A percentile compares a stretch with the other conserved stretches of the same genome.
phyloP scores from a whole-genome alignment of 2,797 vertebrate genomes.

The Anomalospiza imberbis region DNA sequence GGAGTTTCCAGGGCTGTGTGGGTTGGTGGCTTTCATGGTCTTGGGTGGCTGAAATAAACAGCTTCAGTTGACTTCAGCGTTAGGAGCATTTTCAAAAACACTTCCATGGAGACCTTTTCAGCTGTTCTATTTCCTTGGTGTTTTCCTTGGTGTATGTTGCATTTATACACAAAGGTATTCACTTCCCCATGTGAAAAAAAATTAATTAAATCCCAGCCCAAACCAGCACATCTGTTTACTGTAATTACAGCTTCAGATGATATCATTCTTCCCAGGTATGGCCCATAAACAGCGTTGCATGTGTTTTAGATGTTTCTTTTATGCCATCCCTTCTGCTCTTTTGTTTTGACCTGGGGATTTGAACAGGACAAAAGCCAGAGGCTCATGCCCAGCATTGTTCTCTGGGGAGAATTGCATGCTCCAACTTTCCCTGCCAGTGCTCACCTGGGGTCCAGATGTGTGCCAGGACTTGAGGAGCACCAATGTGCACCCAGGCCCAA shows the following conservation, averaged over 20 bases:
- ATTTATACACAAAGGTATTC: background rate
- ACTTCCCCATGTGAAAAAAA: background rate
- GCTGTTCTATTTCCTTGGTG: background rate
- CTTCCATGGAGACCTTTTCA: background rate
- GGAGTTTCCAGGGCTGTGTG: background rate
- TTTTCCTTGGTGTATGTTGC: background rate
- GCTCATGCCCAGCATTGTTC: background rate
- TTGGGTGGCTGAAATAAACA: background rate
- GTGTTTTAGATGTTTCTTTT: background rate
- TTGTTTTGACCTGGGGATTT: background rate
- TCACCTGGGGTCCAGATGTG: background rate
- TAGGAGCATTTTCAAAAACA: background rate
- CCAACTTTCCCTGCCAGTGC: background rate
- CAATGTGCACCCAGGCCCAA: background rate
- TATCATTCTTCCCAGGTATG: background rate
- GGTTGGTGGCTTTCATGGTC: background rate
- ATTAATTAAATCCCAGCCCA: background rate
- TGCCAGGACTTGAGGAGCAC: background rate
- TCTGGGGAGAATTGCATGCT: background rate
- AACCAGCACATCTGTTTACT: background rate
- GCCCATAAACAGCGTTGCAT: background rate
- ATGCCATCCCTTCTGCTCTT: background rate
- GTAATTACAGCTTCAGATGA: constrained; percentile 18
- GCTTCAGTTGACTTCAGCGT: background rate
- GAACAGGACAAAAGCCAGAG: background rate